These are phyloP conservation scores for Triops longicaudatus DNA, from an alignment of 1,140 invertebrate genomes.

Conservation along the genomic window DNA sequence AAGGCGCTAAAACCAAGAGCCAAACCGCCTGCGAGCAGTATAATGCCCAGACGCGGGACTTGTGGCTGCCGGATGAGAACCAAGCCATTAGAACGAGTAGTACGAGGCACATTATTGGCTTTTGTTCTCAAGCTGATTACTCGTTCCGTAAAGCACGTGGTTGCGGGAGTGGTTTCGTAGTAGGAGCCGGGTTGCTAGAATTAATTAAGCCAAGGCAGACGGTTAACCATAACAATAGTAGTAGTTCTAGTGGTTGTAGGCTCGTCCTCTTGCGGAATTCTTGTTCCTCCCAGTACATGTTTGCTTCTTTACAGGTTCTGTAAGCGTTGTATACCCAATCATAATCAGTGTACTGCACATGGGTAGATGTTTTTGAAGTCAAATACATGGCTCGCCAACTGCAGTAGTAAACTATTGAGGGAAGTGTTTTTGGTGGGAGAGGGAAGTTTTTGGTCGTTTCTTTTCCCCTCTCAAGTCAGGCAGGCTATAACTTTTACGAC, in stretches of 20 bases:
- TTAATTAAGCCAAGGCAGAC: background rate
- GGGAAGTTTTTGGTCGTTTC: background rate
- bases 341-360: background rate
- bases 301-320: background rate
- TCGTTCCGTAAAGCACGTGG: conserved; percentile 1
- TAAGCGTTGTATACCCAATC: background rate
- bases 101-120: background rate
- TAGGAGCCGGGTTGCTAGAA: background rate
- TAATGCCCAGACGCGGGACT: background rate
- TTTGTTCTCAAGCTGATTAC: background rate
- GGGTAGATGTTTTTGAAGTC: background rate
- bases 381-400: conserved; percentile 6
- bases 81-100: background rate
- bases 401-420: background rate
- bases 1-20: background rate
- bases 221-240: background rate
- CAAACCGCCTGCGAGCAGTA: background rate
- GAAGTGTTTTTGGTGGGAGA: background rate
- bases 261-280: background rate
- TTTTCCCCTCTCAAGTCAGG: background rate
- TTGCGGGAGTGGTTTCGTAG: background rate
- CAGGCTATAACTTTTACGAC: conserved; percentile 9
- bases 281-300: background rate
- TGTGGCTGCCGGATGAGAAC: background rate
- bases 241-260: background rate